phyloP scores from a whole-genome alignment of 2,797 vertebrate genomes.

The Peromyscus eremicus region DNA sequence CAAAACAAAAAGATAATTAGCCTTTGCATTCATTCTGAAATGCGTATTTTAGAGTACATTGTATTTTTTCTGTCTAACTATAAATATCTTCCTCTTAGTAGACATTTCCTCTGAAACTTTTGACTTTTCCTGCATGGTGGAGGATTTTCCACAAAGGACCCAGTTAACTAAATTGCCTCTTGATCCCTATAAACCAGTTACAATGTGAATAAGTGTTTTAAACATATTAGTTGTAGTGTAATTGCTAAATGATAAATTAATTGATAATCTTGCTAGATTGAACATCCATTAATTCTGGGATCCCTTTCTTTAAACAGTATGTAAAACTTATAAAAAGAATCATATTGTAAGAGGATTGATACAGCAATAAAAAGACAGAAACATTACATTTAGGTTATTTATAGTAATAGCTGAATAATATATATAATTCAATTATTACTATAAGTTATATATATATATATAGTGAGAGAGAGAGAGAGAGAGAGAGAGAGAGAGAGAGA shows the following conservation, averaged over 20 bases:
- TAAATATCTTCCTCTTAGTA: neutral
- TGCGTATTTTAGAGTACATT: neutral
- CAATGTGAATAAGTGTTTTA: neutral
- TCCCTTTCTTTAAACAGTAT: neutral
- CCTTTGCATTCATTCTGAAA: neutral
- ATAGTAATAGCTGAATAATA: neutral
- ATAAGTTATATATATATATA: too few relatives aligned
- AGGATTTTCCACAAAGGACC: neutral
- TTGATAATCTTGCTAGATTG: neutral
- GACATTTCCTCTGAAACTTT: neutral
- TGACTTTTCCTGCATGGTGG: neutral
- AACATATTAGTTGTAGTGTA: neutral
- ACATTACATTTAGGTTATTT: neutral
- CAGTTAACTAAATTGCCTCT: neutral
- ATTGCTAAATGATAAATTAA: neutral
- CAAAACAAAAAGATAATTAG: neutral
- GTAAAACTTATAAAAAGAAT: neutral
- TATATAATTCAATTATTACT: neutral
- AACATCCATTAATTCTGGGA: neutral
- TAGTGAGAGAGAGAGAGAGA: neutral
- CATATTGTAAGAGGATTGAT: neutral
- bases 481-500: neutral
- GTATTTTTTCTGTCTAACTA: neutral
- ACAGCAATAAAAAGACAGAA: neutral
- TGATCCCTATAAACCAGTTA: too few relatives aligned